Percentiles rank a stretch among this genome's conserved stretches.
Evolutionary conservation across 2,888 invertebrate genomes (phyloP).

Genomic region (Cosmia pyralina): DNA sequence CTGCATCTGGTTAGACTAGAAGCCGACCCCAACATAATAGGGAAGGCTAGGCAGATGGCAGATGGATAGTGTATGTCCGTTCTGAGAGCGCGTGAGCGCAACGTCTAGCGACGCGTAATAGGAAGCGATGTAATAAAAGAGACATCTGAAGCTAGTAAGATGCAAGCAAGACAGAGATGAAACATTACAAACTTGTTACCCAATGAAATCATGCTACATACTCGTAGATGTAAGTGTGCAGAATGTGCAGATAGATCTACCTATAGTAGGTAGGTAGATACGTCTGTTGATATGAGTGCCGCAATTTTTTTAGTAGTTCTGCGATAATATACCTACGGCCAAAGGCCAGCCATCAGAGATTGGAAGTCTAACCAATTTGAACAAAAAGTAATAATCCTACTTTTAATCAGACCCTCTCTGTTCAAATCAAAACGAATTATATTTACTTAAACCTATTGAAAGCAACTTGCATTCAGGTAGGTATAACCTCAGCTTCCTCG

Average conservation of each 20-base stretch:
- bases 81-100: constrained; percentile 29
- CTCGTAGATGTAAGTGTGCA: constrained; percentile 10
- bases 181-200: constrained; percentile 29
- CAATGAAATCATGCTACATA: constrained; percentile 23
- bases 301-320: constrained; percentile 7
- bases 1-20: too few species aligned
- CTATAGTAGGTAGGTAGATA: constrained; percentile 6
- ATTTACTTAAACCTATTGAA: constrained; percentile 39
- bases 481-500: constrained; percentile 46
- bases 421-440: constrained; percentile 32
- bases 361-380: neutral
- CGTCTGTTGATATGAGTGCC: constrained; percentile 6
- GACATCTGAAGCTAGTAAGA: constrained; percentile 44
- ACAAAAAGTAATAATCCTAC: neutral
- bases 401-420: neutral
- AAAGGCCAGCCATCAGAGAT: neutral
- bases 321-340: neutral
- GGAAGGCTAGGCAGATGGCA: too few species aligned
- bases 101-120: constrained; percentile 61
- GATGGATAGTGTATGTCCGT: constrained; percentile 25
- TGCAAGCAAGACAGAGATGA: constrained; percentile 59
- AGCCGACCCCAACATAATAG: too few species aligned
- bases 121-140: constrained; percentile 68
- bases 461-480: constrained; percentile 41
- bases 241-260: neutral